Evolutionary conservation across 1,140 invertebrate genomes (phyloP), one percentile per base, ranked within the genome.

Genomic region (Diorhabda elongata): DNA sequence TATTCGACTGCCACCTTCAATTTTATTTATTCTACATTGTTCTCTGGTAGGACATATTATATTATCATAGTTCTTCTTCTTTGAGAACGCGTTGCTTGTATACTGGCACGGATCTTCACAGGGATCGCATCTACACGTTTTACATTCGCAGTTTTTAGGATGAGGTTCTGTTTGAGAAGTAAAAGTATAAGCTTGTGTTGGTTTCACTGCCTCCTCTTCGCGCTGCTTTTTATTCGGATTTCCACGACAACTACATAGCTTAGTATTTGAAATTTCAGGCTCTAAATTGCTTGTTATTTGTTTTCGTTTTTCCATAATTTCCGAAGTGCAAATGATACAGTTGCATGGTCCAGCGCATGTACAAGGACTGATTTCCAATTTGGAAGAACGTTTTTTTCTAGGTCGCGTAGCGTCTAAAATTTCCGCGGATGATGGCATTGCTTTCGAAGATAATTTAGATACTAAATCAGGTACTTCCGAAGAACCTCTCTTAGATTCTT

Each of bases 291-390:
- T 2, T 60, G 58, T 7, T 60, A 9, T 42, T 5, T 8, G 8
- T 61, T 11, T 42, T 2, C 64, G 45, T 57, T 61, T 59, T 47
- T n/a, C n/a, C 6, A 58, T 71, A 56, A 58, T 66, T 52, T 65
- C 58, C 4, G 67, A 61, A 2, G 68, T 42, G 58, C 72, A 74
- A 5, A 71, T 59, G 4, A 59, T 56, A 58, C 72, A 74, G 3
- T 63, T 43, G 42, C 72, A 74, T 4, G 66, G 45, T n/a, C 68
- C 69, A 1, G n/a, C n/a, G n/a, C 72, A 71, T n/a, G 64, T n/a
- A 52, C 70, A 74, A 52, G 58, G 62, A 26, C 65, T 59, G 42
- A 65, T 66, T 6, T 71, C 70, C 2, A 67, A 47, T 58, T 43
- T 11, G n/a, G 68, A 69, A 60, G 63, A 66, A 11, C 69, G 66